Conservation (phyloP, 2,113 vertebrate genomes). For the Asarcornis scutulata region DNA sequence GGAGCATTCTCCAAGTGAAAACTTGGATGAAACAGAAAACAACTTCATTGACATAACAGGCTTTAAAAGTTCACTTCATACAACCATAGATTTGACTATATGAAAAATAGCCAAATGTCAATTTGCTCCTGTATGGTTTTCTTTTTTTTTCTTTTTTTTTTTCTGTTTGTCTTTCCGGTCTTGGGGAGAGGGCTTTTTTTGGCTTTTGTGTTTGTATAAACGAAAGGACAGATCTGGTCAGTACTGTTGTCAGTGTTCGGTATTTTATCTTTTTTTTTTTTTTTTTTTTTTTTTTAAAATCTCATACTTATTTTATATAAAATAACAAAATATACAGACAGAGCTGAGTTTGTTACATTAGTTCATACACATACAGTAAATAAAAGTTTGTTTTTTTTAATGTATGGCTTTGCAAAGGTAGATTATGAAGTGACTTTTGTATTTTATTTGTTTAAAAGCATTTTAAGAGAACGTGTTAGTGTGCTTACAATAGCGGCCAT, state of each 20-base stretch:
- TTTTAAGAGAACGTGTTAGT: constrained; percentile 93
- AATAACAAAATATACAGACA: constrained; percentile 96
- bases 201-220: constrained; percentile 70
- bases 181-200: constrained; percentile 17
- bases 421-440: constrained; percentile 84
- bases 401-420: constrained; percentile 98
- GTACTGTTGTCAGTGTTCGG: constrained; percentile 70
- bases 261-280: constrained; percentile 82
- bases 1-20: constrained; percentile 72
- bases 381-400: constrained; percentile 70
- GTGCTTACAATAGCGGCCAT: constrained; percentile 92
- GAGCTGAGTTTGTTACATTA: constrained; percentile 86
- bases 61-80: constrained; percentile 75
- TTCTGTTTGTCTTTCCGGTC: constrained; percentile 1
- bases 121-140: constrained; percentile 49
- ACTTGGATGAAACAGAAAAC: constrained; percentile 71
- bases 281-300: constrained; percentile 32
- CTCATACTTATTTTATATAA: constrained; percentile 87
- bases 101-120: constrained; percentile 79
- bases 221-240: constrained; percentile 64
- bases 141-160: constrained; percentile 40
- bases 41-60: constrained; percentile 72
- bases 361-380: constrained; percentile 87
- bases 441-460: constrained; percentile 90
- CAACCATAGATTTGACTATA: constrained; percentile 76